Evolutionary conservation across 1,140 invertebrate genomes (phyloP), one percentile per base, ranked within the genome.

Genomic region (Drosophila tristis): DNA sequence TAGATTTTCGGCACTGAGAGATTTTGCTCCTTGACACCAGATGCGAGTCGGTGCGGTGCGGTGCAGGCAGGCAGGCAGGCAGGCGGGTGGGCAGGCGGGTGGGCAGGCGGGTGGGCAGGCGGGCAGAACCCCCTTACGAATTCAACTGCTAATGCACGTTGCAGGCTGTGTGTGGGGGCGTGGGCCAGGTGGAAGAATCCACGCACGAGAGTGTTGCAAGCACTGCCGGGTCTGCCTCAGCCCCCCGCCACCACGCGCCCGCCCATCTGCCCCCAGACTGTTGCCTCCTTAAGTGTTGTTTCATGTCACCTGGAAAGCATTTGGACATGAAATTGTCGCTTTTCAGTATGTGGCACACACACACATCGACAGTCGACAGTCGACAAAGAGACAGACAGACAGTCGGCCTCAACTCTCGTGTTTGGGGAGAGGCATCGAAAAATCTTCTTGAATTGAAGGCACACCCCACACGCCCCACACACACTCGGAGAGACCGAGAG

Each of bases 231-330:
- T 8, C 31, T 0, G 31, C 8, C 61, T 62, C 56, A 50, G 42
- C 20, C 42, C 35, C 61, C 8, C 6, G 6, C 29, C 1, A n/a
- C n/a, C 29, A 7, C 7, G 29, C 51, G 42, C 31, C 31, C 49
- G 2, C 35, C 42, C 53, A 43, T 45, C 31, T 20, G 16, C 65
- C 35, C 47, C 53, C 23, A 47, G 78, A 80, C 85, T 84, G 76
- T 74, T 81, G 80, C 70, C 75, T 90, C 74, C 79, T 90, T 91
- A 91, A 91, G 90, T 91, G 90, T 91, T 91, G 90, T 91, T 91
- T 91, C 90, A 86, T 91, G 90, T 91, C 90, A 91, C 90, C 90
- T 91, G 90, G 86, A 91, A 91, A 91, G 80, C 90, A 91, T 91
- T 91, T 91, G 90, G 90, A 91, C 90, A 91, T 91, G 78, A 90